A percentile compares a stretch with the other conserved stretches of the same genome.
Evolutionary conservation across 2,797 vertebrate genomes (phyloP).

Genomic region (Catharus ustulatus): DNA sequence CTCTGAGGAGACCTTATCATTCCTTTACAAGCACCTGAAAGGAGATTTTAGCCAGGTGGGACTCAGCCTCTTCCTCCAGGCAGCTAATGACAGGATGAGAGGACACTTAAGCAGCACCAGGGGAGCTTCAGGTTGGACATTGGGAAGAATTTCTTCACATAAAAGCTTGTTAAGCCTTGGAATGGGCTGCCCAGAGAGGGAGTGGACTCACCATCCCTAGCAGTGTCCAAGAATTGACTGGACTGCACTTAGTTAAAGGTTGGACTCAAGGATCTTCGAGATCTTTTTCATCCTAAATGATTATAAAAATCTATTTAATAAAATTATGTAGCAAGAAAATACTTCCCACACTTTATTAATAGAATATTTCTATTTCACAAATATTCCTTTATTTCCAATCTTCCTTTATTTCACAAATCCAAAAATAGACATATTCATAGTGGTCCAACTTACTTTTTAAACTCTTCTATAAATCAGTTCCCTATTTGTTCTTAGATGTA

Average conservation of each 20-base stretch:
- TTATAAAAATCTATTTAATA: background rate
- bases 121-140: background rate
- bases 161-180: background rate
- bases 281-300: background rate
- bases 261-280: background rate
- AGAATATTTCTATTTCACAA: background rate
- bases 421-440: background rate
- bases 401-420: background rate
- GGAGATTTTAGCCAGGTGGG: background rate
- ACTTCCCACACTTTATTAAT: background rate
- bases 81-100: background rate
- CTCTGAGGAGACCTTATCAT: background rate
- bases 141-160: background rate
- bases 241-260: background rate
- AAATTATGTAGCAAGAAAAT: background rate
- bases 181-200: background rate
- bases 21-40: background rate
- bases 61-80: background rate
- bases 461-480: background rate
- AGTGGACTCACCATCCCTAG: background rate
- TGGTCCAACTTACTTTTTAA: background rate
- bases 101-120: background rate
- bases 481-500: background rate
- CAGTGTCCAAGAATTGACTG: background rate
- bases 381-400: too few relatives aligned